Percentiles rank a stretch among this genome's conserved stretches.
These are phyloP conservation scores for Microdon myrmicae DNA, from an alignment of 2,888 invertebrate species.

Conservation along the genomic window DNA sequence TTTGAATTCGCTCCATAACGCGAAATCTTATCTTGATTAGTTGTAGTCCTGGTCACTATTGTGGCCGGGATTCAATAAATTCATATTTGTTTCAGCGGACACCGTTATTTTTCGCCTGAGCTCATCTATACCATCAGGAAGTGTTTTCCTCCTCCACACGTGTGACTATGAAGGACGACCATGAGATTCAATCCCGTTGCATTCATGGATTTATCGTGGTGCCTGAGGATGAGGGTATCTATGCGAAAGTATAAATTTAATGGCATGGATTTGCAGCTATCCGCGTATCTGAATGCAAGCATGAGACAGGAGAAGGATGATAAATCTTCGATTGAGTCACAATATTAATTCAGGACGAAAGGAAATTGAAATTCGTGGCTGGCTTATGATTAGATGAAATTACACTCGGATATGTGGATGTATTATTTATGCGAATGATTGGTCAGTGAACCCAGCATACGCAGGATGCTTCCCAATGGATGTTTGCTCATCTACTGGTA, in stretches of 20 bases:
- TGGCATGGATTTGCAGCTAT: conserved; percentile 17
- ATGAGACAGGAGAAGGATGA: conserved; percentile 13
- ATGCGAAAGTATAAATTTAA: conserved; percentile 33
- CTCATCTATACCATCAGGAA: conserved; percentile 25
- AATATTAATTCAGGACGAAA: conserved; percentile 46
- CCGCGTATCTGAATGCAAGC: conserved; percentile 9
- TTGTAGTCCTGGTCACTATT: conserved; percentile 37
- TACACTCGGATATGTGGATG: not conserved
- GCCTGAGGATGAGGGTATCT: conserved; percentile 6
- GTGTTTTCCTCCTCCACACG: conserved; percentile 37
- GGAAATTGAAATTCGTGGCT: conserved; percentile 41
- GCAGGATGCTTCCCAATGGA: no score
- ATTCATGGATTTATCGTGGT: not conserved
- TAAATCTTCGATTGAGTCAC: conserved; percentile 49
- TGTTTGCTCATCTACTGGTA: not conserved
- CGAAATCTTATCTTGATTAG: conserved; percentile 51
- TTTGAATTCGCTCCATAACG: conserved; percentile 44
- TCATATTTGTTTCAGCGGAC: conserved; percentile 42
- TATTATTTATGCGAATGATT: not conserved
- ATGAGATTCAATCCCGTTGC: conserved; percentile 17
- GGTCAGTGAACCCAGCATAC: not conserved
- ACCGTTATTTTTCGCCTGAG: conserved; percentile 39
- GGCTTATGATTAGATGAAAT: conserved; percentile 42
- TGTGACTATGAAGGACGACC: conserved; percentile 36
- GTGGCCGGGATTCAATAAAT: conserved; percentile 45